Conservation (phyloP, 2,797 vertebrate genomes). For the Phalloptychus januarius region DNA sequence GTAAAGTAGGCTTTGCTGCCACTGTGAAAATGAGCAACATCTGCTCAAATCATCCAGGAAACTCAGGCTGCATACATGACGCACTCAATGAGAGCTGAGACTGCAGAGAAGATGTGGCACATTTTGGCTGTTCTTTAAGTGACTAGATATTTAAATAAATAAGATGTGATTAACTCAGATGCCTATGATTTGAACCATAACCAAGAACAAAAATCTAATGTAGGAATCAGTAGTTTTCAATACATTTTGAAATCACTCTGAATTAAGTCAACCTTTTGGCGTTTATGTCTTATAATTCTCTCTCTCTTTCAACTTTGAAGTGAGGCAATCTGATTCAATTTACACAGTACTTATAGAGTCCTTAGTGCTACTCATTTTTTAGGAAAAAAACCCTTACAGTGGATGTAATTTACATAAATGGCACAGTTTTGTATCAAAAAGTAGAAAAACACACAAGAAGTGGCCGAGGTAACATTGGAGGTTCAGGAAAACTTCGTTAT, state of each 20-base stretch:
- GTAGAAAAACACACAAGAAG: not conserved
- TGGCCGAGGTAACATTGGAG: not conserved
- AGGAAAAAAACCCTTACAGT: not conserved
- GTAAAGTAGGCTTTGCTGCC: not conserved
- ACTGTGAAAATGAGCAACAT: not conserved
- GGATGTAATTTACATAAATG: not conserved
- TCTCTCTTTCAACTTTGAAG: not conserved
- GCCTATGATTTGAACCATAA: not conserved
- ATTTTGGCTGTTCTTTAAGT: not conserved
- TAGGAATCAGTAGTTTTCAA: not conserved
- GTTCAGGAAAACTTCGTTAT: not conserved
- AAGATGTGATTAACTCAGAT: not conserved
- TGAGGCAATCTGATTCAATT: not conserved
- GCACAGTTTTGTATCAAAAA: slow-evolving; percentile 1
- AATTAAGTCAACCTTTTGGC: not conserved
- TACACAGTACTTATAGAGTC: not conserved
- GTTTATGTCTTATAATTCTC: not conserved
- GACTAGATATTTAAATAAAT: not conserved
- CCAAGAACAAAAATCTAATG: not conserved
- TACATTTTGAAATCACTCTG: not conserved
- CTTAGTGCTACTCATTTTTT: not conserved
- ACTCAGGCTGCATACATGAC: not conserved
- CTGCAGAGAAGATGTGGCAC: not conserved
- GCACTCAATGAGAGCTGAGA: not conserved
- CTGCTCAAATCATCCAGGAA: not conserved